These are phyloP conservation scores for Horisme vitalbata DNA, from an alignment of 2,888 invertebrate species.

Conservation along the genomic window DNA sequence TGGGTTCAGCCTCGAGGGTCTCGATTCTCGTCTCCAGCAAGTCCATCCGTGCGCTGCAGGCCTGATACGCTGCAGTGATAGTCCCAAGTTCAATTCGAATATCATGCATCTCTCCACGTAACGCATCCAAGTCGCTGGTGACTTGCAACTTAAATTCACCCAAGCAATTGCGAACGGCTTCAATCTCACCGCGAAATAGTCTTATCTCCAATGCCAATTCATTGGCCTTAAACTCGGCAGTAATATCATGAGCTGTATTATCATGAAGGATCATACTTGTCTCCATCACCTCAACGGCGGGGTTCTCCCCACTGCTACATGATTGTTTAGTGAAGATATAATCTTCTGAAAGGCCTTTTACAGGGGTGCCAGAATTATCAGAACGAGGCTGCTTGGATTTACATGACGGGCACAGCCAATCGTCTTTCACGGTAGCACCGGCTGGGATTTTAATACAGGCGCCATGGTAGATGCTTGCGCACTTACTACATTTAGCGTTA, in stretches of 20 bases:
- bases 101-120: not conserved
- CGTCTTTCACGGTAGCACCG: not conserved
- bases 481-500: not conserved
- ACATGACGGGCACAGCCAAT: constrained; percentile 1
- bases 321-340: not conserved
- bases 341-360: not conserved
- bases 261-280: not conserved
- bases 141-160: not conserved
- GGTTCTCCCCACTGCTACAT: not conserved
- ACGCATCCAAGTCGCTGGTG: not conserved
- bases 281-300: not conserved
- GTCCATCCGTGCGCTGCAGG: not conserved
- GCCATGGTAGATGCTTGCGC: not conserved
- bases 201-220: not conserved
- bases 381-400: not conserved
- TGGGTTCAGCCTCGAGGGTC: not conserved
- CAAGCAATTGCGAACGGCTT: not conserved
- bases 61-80: not conserved
- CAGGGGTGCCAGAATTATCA: not conserved
- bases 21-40: not conserved
- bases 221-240: not conserved
- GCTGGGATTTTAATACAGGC: not conserved
- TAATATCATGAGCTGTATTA: not conserved
- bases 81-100: not conserved
- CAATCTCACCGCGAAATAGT: not conserved